Evolutionary conservation across 1,140 invertebrate genomes (phyloP).

Genomic region (Campoletis sonorensis): DNA sequence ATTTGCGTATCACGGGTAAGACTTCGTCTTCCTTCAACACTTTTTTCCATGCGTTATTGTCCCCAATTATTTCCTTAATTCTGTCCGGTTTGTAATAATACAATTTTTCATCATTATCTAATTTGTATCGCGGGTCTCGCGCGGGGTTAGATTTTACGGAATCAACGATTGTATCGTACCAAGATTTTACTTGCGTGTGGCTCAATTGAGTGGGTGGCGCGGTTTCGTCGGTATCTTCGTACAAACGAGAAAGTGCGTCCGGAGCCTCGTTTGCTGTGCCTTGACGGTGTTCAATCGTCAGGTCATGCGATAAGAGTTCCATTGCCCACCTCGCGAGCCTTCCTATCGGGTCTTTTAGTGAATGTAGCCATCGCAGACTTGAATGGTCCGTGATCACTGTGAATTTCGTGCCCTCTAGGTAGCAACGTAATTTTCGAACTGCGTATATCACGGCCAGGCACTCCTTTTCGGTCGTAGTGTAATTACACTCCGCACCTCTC

Average conservation of each 20-base stretch:
- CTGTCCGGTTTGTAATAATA: slow-evolving; percentile 40
- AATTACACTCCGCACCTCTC: not conserved
- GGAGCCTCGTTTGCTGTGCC: slow-evolving; percentile 55
- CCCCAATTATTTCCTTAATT: slow-evolving; percentile 22
- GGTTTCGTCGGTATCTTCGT: slow-evolving; percentile 26
- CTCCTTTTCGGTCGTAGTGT: slow-evolving; percentile 32
- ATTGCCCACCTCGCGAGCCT: slow-evolving; percentile 60
- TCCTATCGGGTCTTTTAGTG: slow-evolving; percentile 58
- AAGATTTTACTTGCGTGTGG: slow-evolving; percentile 11
- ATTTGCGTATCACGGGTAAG: slow-evolving; percentile 13
- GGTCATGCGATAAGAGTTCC: slow-evolving; percentile 50
- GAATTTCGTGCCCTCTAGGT: slow-evolving; percentile 53
- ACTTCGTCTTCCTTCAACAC: slow-evolving; percentile 29
- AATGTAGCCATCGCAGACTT: slow-evolving; percentile 46
- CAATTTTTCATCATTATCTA: slow-evolving; percentile 6
- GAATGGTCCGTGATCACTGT: slow-evolving; percentile 55
- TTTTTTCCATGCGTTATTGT: slow-evolving; percentile 47
- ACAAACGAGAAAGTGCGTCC: slow-evolving; percentile 43
- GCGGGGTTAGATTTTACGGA: not conserved
- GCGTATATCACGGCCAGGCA: slow-evolving; percentile 49
- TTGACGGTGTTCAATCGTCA: slow-evolving; percentile 56
- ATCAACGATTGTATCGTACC: not conserved
- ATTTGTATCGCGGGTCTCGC: not conserved
- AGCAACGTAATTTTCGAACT: slow-evolving; percentile 55
- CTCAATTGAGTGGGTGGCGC: not conserved